Percentiles rank a stretch among this genome's conserved stretches.
Evolutionary conservation across 1,140 invertebrate genomes (phyloP).

Genomic region (Adelges cooleyi): DNA sequence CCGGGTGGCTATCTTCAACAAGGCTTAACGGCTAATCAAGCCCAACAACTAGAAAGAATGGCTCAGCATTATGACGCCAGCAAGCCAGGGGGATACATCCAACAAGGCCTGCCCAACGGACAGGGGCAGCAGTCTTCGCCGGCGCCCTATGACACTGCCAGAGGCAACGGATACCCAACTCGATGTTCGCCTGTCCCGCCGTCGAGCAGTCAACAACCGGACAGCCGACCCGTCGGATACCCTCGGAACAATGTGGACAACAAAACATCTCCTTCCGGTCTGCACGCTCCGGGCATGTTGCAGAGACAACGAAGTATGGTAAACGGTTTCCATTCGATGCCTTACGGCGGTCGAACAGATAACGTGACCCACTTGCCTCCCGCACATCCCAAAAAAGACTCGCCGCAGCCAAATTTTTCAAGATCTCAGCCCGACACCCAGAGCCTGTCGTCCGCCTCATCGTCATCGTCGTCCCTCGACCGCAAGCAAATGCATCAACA

Average conservation of each 20-base stretch:
- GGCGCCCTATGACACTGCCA: too few species aligned
- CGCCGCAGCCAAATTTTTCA: background rate
- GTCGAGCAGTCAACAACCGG: background rate
- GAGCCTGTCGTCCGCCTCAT: background rate
- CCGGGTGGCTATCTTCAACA: background rate
- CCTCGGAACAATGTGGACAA: background rate
- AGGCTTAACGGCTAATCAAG: constrained; percentile 5
- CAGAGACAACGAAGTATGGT: constrained; percentile 13
- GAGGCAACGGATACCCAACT: background rate
- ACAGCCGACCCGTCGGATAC: background rate
- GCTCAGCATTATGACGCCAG: constrained; percentile 2
- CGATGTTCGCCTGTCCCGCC: background rate
- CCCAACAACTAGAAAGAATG: constrained; percentile 9
- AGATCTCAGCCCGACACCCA: background rate
- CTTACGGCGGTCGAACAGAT: background rate
- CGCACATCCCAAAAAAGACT: constrained; percentile 1
- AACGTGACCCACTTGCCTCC: background rate
- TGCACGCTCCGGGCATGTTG: background rate
- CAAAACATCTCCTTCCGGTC: background rate
- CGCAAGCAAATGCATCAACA: constrained; percentile 8
- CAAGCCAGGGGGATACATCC: background rate
- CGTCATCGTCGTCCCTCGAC: background rate
- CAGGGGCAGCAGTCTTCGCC: background rate
- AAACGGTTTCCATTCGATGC: constrained; percentile 23
- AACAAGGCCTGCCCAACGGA: background rate